A percentile compares a stretch with the other conserved stretches of the same genome.
Evolutionary conservation across 2,888 invertebrate species (phyloP).

Genomic region (Meganola albula): DNA sequence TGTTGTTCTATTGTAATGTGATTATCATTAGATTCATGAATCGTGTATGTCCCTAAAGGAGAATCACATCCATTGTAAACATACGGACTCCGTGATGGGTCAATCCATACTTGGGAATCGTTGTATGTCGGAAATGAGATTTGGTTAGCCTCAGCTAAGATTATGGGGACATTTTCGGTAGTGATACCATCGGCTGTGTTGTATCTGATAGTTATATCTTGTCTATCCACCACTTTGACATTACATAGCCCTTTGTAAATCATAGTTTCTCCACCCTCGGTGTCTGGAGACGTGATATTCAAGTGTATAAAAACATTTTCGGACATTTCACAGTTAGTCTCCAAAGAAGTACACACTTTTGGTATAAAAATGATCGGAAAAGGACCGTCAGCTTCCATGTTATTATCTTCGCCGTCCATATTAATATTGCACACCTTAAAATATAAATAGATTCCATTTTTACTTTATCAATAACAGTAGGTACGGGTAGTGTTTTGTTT

Average conservation of each 20-base stretch:
- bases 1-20: constrained; percentile 54
- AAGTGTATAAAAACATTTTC: constrained; percentile 56
- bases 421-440: constrained; percentile 30
- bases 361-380: constrained; percentile 57
- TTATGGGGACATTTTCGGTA: constrained; percentile 31
- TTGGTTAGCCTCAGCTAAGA: constrained; percentile 37
- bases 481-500: constrained; percentile 1
- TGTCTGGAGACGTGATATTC: constrained; percentile 50
- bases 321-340: constrained; percentile 43
- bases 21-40: constrained; percentile 37
- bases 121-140: constrained; percentile 32
- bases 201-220: constrained; percentile 30
- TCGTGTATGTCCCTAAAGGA: constrained; percentile 36
- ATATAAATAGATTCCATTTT: constrained; percentile 28
- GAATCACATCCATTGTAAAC: constrained; percentile 53
- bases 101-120: constrained; percentile 63
- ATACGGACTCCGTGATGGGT: constrained; percentile 54
- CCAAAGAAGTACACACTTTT: constrained; percentile 49
- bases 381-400: constrained; percentile 31
- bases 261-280: constrained; percentile 45
- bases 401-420: constrained; percentile 42
- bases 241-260: constrained; percentile 59
- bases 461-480: not conserved
- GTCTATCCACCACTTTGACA: constrained; percentile 50
- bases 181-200: constrained; percentile 13